A percentile compares a stretch with the other conserved stretches of the same genome.
Evolutionary conservation across 1,140 invertebrate species (phyloP).

Genomic region (Tetramorium alpestre): DNA sequence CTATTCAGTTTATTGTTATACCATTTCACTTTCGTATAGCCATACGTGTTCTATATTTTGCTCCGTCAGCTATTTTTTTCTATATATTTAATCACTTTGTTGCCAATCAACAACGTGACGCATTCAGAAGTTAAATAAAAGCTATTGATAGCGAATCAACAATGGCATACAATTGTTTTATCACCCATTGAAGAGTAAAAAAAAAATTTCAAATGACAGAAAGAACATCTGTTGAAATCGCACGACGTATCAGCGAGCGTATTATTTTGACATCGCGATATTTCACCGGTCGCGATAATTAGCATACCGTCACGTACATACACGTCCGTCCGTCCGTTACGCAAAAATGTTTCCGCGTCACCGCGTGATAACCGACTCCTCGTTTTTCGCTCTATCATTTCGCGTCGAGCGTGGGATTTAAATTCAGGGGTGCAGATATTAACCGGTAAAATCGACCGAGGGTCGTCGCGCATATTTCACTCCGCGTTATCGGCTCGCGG

Average conservation of each 20-base stretch:
- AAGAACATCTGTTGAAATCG: background rate
- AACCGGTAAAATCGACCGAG: slow-evolving; percentile 45
- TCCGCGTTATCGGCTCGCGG: slow-evolving; percentile 18
- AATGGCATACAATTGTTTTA: slow-evolving; percentile 7
- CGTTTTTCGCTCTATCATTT: slow-evolving; percentile 32
- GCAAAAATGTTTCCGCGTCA: slow-evolving; percentile 25
- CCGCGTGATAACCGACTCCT: slow-evolving; percentile 12
- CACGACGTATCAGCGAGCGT: slow-evolving; percentile 17
- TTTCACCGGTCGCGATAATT: slow-evolving; percentile 26
- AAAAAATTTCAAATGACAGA: background rate
- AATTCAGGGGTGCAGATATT: slow-evolving; percentile 45
- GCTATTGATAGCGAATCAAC: slow-evolving; percentile 29
- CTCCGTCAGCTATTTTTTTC: slow-evolving; percentile 1
- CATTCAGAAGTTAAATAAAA: slow-evolving; percentile 27
- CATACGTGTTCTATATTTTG: background rate
- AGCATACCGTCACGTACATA: slow-evolving; percentile 39
- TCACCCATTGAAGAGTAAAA: background rate
- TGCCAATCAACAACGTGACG: slow-evolving; percentile 44
- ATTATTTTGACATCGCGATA: slow-evolving; percentile 33
- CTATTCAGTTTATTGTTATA: slow-evolving; percentile 45
- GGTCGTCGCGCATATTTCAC: slow-evolving; percentile 38
- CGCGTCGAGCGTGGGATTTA: slow-evolving; percentile 12
- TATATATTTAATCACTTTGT: slow-evolving; percentile 53
- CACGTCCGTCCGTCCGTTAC: slow-evolving; percentile 13
- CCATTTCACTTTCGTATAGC: slow-evolving; percentile 14